Conservation (phyloP, 1,140 invertebrate genomes). For the Lucilia sericata region DNA sequence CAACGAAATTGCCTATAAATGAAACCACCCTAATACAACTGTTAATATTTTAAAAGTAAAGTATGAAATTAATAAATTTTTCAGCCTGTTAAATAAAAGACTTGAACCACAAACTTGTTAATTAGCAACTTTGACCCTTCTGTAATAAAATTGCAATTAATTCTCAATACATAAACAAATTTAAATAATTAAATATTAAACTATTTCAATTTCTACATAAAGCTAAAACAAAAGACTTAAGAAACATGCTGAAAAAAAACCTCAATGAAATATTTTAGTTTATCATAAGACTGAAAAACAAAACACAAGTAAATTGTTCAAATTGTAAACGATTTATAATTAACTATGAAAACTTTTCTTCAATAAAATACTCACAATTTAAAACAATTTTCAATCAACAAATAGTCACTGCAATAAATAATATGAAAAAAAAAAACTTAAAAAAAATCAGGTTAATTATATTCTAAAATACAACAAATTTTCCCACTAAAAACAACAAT, state of each 20-base stretch:
- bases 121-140: neutral
- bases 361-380: too few species aligned
- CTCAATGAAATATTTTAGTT: too few species aligned
- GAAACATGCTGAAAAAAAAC: too few species aligned
- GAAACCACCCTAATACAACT: too few species aligned
- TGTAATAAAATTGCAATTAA: neutral
- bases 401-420: neutral
- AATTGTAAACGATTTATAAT: too few species aligned
- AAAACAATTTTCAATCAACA: neutral
- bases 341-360: too few species aligned
- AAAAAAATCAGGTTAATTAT: conserved; percentile 3
- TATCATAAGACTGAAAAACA: too few species aligned
- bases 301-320: too few species aligned
- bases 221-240: too few species aligned
- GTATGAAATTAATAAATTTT: neutral
- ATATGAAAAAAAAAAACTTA: neutral
- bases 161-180: neutral
- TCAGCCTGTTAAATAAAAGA: neutral
- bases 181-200: too few species aligned
- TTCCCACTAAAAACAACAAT: neutral
- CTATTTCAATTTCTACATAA: too few species aligned
- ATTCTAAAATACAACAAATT: conserved; percentile 12
- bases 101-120: neutral
- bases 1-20: too few species aligned
- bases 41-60: neutral